A percentile compares a stretch with the other conserved stretches of the same genome.
These are phyloP conservation scores for Pelecanus crispus DNA, from an alignment of 2,113 vertebrate species.

Conservation along the genomic window DNA sequence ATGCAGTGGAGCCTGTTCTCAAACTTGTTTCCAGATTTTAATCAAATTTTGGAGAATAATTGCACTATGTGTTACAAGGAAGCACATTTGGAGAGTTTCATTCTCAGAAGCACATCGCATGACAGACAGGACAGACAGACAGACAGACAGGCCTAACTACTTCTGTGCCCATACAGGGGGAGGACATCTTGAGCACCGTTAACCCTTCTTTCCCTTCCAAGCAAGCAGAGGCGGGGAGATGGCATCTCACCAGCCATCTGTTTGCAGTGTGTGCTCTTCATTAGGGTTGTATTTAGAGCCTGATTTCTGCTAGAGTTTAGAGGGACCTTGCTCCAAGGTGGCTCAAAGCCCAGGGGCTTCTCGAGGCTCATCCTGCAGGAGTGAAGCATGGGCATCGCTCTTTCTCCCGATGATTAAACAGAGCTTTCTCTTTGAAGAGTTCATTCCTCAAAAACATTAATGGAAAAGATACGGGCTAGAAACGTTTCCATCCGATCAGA, in stretches of 20 bases:
- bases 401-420: not conserved
- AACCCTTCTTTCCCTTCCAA: not conserved
- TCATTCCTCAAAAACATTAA: not conserved
- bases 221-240: not conserved
- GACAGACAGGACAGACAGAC: too few species aligned
- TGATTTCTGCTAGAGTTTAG: not conserved
- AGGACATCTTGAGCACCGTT: not conserved
- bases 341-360: not conserved
- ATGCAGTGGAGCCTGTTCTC: not conserved
- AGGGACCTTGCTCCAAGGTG: not conserved
- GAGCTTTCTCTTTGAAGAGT: not conserved
- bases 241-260: not conserved
- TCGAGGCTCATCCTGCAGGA: not conserved
- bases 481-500: not conserved
- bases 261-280: not conserved
- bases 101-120: not conserved
- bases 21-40: not conserved
- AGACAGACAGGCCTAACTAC: too few species aligned
- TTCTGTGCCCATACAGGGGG: fast-evolving
- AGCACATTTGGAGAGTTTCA: not conserved
- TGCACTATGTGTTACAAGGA: not conserved
- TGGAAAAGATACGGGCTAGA: slow-evolving; percentile 8
- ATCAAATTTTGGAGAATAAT: not conserved
- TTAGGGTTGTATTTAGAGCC: not conserved
- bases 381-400: not conserved